A percentile compares a stretch with the other conserved stretches of the same genome.
Evolutionary conservation across 2,797 vertebrate species (phyloP).

Genomic region (Staurois parvus): DNA sequence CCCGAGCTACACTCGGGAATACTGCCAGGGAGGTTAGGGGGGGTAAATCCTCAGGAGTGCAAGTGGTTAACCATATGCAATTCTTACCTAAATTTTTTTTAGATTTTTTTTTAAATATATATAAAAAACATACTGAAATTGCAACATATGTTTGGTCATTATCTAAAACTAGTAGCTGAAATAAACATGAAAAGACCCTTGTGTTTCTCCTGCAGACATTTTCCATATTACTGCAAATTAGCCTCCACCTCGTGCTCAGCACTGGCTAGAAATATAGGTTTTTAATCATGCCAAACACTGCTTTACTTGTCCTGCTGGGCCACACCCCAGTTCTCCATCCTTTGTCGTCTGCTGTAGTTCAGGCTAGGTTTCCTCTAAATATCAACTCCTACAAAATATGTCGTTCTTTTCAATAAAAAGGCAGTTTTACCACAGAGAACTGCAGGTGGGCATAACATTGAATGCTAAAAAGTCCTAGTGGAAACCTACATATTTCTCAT

Average conservation of each 20-base stretch:
- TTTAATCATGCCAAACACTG: conserved; percentile 31
- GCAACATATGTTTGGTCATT: neutral
- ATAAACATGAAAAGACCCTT: conserved; percentile 20
- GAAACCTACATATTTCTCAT: conserved; percentile 34
- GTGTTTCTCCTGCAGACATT: conserved; percentile 24
- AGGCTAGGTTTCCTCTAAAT: conserved; percentile 30
- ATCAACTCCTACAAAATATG: conserved; percentile 45
- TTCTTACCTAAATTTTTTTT: too few relatives aligned
- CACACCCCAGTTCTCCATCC: conserved; percentile 37
- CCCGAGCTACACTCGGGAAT: too few relatives aligned
- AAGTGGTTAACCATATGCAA: too few relatives aligned
- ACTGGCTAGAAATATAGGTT: conserved; percentile 21
- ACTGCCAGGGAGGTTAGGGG: too few relatives aligned
- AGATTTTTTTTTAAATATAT: too few relatives aligned
- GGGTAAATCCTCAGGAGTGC: too few relatives aligned
- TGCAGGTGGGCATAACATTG: conserved; percentile 46
- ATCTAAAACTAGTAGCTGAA: neutral
- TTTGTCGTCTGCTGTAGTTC: conserved; percentile 50
- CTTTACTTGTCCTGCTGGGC: conserved; percentile 34
- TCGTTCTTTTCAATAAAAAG: conserved; percentile 38
- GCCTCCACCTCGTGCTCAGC: neutral
- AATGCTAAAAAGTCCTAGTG: conserved; percentile 40
- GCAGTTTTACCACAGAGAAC: conserved; percentile 23
- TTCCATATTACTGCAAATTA: conserved; percentile 36
- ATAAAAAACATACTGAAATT: neutral